Evolutionary conservation across 2,888 invertebrate species (phyloP).

Genomic region (Unio delphinus): DNA sequence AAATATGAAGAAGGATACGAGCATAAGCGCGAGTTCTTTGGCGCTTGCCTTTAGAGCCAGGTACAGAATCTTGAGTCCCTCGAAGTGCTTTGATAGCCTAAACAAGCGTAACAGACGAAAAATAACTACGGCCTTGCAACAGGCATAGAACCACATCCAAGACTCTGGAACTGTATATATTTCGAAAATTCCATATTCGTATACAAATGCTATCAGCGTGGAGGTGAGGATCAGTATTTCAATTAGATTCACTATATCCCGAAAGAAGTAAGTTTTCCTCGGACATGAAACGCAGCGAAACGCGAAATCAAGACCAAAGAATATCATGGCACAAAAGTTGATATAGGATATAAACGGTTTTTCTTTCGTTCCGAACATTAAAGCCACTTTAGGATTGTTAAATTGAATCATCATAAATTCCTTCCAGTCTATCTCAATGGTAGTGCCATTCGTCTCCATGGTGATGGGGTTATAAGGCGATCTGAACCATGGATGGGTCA

Average conservation of each 20-base stretch:
- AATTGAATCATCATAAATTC: conserved; percentile 11
- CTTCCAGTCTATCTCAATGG: conserved; percentile 8
- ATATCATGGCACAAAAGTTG: conserved; percentile 47
- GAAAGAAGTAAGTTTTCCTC: conserved; percentile 34
- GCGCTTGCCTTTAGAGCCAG: conserved; percentile 54
- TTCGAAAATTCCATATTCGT: neutral
- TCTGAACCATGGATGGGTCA: conserved; percentile 32
- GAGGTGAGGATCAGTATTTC: conserved; percentile 34
- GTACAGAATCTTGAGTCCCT: conserved; percentile 51
- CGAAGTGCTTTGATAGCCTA: conserved; percentile 31
- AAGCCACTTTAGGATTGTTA: conserved; percentile 14
- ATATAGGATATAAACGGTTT: conserved; percentile 41
- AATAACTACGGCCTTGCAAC: conserved; percentile 18
- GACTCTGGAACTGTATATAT: conserved; percentile 1
- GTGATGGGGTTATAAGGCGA: conserved; percentile 1
- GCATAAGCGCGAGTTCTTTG: conserved; percentile 55
- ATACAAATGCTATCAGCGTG: conserved; percentile 21
- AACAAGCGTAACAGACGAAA: conserved; percentile 31
- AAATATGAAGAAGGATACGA: conserved; percentile 52
- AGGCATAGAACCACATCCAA: conserved; percentile 20
- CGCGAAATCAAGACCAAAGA: conserved; percentile 61
- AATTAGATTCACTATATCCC: conserved; percentile 28
- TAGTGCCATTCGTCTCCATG: conserved; percentile 12
- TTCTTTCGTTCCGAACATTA: conserved; percentile 18
- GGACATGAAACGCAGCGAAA: conserved; percentile 48